A percentile compares a stretch with the other conserved stretches of the same genome.
phyloP scores from a whole-genome alignment of 1,140 invertebrate species.

The Aphidius ervi region DNA sequence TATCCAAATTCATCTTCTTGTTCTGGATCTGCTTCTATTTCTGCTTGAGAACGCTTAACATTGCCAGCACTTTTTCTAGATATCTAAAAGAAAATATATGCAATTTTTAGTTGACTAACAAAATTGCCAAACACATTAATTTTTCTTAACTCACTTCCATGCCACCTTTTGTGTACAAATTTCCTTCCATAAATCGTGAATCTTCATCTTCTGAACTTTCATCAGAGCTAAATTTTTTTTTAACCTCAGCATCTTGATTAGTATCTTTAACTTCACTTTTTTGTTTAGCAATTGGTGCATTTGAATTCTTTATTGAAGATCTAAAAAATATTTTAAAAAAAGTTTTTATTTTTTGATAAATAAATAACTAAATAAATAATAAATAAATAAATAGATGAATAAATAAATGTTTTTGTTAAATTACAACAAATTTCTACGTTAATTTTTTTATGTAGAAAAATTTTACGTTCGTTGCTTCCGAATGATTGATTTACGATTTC shows the following conservation, averaged over 20 bases:
- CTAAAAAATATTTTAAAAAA: too few species aligned
- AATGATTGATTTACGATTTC: too few species aligned
- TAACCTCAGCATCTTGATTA: background rate
- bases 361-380: too few species aligned
- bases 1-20: constrained; percentile 89
- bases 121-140: background rate
- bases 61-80: constrained; percentile 84
- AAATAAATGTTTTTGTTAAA: too few species aligned
- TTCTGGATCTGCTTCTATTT: constrained; percentile 74
- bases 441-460: too few species aligned
- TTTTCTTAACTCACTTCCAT: constrained; percentile 59
- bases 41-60: constrained; percentile 71
- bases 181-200: constrained; percentile 70
- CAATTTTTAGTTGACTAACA: too few species aligned
- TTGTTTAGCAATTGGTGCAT: background rate
- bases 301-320: background rate
- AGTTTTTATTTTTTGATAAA: too few species aligned
- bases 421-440: too few species aligned
- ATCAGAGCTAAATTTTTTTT: constrained; percentile 38
- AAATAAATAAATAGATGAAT: too few species aligned
- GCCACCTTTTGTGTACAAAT: constrained; percentile 70
- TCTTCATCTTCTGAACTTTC: constrained; percentile 67
- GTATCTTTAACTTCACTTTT: background rate
- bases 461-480: too few species aligned
- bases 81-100: constrained; percentile 60